A percentile compares a stretch with the other conserved stretches of the same genome.
Evolutionary conservation across 2,113 vertebrate species (phyloP).

Genomic region (Fregetta grallaria): DNA sequence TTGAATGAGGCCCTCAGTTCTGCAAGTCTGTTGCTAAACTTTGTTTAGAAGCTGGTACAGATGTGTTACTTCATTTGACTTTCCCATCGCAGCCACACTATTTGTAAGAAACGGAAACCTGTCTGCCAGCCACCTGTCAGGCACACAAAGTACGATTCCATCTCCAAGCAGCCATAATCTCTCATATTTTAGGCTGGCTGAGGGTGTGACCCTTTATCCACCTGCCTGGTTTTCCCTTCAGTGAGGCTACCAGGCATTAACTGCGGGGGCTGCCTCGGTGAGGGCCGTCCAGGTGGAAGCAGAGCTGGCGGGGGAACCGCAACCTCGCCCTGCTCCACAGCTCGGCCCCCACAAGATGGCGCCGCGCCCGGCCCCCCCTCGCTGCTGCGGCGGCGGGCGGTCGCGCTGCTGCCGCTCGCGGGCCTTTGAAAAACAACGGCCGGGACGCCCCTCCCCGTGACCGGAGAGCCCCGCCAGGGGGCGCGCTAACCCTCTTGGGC

Average conservation of each 20-base stretch:
- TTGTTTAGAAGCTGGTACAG: rapidly evolving
- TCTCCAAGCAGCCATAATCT: background rate
- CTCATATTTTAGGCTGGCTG: background rate
- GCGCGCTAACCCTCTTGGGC: background rate
- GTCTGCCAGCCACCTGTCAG: background rate
- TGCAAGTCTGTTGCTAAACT: background rate
- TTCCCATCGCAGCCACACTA: rapidly evolving
- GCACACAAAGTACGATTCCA: rapidly evolving
- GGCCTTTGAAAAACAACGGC: background rate
- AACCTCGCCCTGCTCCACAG: rapidly evolving
- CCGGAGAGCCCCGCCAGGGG: background rate
- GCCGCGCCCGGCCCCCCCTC: background rate
- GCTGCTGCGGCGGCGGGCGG: background rate
- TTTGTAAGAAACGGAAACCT: rapidly evolving
- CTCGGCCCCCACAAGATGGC: background rate
- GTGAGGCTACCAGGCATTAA: rapidly evolving
- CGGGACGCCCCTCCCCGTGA: rapidly evolving
- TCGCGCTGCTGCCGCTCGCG: background rate
- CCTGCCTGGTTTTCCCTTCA: rapidly evolving
- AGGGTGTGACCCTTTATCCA: rapidly evolving
- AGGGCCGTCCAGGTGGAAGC: rapidly evolving
- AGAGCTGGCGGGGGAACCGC: rapidly evolving
- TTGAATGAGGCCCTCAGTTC: background rate
- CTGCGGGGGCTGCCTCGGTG: rapidly evolving
- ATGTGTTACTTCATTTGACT: rapidly evolving